Conservation (phyloP, 2,113 vertebrate species). For the Phrynosoma platyrhinos region DNA sequence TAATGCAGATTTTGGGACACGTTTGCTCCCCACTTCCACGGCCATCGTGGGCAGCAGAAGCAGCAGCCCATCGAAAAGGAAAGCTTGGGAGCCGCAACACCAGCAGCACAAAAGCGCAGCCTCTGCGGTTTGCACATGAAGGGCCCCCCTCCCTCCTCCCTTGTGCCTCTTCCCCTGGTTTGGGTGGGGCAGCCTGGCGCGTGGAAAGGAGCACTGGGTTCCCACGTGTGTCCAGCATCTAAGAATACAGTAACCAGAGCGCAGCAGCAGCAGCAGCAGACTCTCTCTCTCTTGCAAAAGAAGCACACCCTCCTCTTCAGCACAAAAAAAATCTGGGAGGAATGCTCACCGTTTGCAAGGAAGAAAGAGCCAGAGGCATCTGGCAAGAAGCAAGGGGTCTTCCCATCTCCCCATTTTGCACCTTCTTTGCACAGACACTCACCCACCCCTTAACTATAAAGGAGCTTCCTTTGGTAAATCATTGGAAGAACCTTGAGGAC, state of each 20-base stretch:
- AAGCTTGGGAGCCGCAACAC: no score
- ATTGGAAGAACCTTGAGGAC: neutral
- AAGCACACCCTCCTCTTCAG: conserved; percentile 26
- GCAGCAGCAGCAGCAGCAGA: neutral
- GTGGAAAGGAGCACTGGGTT: no score
- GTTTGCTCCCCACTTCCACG: neutral
- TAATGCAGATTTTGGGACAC: neutral
- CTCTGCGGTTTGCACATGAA: no score
- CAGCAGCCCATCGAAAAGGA: no score
- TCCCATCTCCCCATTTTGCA: neutral
- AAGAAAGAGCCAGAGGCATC: neutral
- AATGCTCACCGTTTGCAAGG: neutral
- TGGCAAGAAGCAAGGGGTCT: neutral
- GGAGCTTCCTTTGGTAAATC: neutral
- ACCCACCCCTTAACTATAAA: neutral
- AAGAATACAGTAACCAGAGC: neutral
- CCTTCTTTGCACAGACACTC: neutral
- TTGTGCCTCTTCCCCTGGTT: neutral
- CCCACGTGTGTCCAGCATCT: neutral
- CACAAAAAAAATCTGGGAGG: conserved; percentile 33
- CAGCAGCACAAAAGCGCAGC: no score
- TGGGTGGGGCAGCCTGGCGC: neutral
- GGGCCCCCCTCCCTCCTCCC: no score
- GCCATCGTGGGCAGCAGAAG: neutral
- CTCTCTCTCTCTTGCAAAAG: neutral